Evolutionary conservation across 2,888 invertebrate genomes (phyloP).

Genomic region (Sclerodermus sp.): DNA sequence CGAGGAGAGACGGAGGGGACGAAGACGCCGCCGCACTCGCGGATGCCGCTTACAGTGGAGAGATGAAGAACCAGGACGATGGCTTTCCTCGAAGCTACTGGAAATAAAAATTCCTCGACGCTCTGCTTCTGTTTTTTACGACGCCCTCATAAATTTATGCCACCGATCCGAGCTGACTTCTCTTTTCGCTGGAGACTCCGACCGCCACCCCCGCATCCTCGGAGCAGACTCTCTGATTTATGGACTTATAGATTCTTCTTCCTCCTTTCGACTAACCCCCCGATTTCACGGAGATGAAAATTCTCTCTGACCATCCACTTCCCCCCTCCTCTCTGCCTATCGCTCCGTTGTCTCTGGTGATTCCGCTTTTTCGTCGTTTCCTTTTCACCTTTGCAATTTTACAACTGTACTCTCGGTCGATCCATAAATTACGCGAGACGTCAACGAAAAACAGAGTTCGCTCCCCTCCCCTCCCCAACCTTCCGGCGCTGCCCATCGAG

Average conservation of each 20-base stretch:
- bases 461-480: too few relatives aligned
- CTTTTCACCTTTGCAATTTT: not conserved
- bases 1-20: too few relatives aligned
- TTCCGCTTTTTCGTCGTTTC: not conserved
- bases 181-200: constrained; percentile 11
- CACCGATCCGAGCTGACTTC: constrained; percentile 19
- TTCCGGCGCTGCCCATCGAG: too few relatives aligned
- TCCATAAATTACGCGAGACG: too few relatives aligned
- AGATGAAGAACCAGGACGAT: not conserved
- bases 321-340: constrained; percentile 7
- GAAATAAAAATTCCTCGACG: constrained; percentile 32
- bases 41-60: not conserved
- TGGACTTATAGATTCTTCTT: constrained; percentile 53
- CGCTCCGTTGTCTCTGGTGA: constrained; percentile 5
- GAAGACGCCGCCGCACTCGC: too few relatives aligned
- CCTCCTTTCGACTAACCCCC: too few relatives aligned
- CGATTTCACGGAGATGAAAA: too few relatives aligned
- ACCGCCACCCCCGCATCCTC: constrained; percentile 20
- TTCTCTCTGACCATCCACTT: constrained; percentile 27
- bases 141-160: constrained; percentile 40
- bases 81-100: constrained; percentile 16
- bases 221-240: constrained; percentile 41
- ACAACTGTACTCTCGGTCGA: too few relatives aligned
- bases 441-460: too few relatives aligned
- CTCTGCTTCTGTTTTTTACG: constrained; percentile 36